Evolutionary conservation across 2,888 invertebrate genomes (phyloP).

Genomic region (Drosophila paracracens): DNA sequence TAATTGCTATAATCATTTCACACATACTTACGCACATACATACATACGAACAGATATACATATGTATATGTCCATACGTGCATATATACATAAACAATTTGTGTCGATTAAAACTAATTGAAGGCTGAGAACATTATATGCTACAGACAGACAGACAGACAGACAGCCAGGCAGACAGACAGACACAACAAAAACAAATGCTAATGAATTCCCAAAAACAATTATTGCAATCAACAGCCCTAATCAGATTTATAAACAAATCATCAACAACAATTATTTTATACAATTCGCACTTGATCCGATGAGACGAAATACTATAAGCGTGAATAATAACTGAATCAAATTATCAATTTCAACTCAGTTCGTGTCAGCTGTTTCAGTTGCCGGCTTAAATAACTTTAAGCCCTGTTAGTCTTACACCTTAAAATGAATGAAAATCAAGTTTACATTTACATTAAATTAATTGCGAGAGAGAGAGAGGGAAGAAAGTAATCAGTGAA

Average conservation of each 20-base stretch:
- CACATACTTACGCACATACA: background rate
- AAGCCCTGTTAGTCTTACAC: background rate
- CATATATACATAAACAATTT: conserved; percentile 6
- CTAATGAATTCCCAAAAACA: conserved; percentile 30
- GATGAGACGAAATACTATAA: background rate
- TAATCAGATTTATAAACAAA: conserved; percentile 42
- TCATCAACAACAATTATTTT: background rate
- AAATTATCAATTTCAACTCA: background rate
- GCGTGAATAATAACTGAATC: background rate
- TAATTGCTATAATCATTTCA: conserved; percentile 54
- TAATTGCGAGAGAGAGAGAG: background rate
- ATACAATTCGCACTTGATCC: background rate
- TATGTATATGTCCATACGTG: background rate
- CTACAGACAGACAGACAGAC: background rate
- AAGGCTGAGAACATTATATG: conserved; percentile 32
- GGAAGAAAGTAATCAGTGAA: background rate
- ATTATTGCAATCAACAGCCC: conserved; percentile 62
- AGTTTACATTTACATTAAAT: background rate
- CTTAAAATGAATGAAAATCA: background rate
- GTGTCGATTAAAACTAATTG: conserved; percentile 49
- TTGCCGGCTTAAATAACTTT: background rate
- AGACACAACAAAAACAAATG: conserved; percentile 15
- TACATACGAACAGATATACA: background rate
- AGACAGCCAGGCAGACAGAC: conserved; percentile 3
- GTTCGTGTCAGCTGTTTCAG: too few relatives aligned